Percentiles rank a stretch among this genome's conserved stretches.
These are phyloP conservation scores for Pseudeuparius sepicola DNA, from an alignment of 2,888 invertebrate genomes.

Conservation along the genomic window DNA sequence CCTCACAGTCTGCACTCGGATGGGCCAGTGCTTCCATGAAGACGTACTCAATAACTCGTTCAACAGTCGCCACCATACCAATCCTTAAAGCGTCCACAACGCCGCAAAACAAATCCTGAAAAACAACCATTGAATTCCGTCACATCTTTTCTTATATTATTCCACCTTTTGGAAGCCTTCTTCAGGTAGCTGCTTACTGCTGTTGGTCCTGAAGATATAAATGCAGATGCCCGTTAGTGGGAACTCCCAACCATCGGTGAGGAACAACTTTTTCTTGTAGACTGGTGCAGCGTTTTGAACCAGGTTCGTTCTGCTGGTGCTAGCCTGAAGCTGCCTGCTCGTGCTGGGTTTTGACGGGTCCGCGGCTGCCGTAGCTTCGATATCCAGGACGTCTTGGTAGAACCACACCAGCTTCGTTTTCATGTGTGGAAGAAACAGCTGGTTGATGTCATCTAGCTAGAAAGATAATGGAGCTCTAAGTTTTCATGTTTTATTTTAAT, in stretches of 20 bases:
- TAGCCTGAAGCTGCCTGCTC: slow-evolving; percentile 32
- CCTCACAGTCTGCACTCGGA: slow-evolving; percentile 69
- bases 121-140: slow-evolving; percentile 11
- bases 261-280: slow-evolving; percentile 65
- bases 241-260: slow-evolving; percentile 77
- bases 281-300: slow-evolving; percentile 35
- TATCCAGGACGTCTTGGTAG: slow-evolving; percentile 77
- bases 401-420: slow-evolving; percentile 79
- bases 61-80: slow-evolving; percentile 77
- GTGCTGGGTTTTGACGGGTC: slow-evolving; percentile 32
- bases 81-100: slow-evolving; percentile 68
- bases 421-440: slow-evolving; percentile 76
- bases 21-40: slow-evolving; percentile 85
- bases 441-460: slow-evolving; percentile 79
- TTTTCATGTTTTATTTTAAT: too few relatives aligned
- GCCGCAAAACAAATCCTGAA: slow-evolving; percentile 56
- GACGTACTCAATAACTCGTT: slow-evolving; percentile 78
- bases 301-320: slow-evolving; percentile 33
- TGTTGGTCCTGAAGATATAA: slow-evolving; percentile 77
- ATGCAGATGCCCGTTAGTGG: slow-evolving; percentile 74
- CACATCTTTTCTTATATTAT: background rate
- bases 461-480: slow-evolving; percentile 4
- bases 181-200: slow-evolving; percentile 76
- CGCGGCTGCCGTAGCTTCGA: slow-evolving; percentile 38
- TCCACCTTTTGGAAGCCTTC: slow-evolving; percentile 85